Evolutionary conservation across 2,113 vertebrate genomes (phyloP), one percentile per base, ranked within the genome.

Genomic region (Pseudorasbora parva): DNA sequence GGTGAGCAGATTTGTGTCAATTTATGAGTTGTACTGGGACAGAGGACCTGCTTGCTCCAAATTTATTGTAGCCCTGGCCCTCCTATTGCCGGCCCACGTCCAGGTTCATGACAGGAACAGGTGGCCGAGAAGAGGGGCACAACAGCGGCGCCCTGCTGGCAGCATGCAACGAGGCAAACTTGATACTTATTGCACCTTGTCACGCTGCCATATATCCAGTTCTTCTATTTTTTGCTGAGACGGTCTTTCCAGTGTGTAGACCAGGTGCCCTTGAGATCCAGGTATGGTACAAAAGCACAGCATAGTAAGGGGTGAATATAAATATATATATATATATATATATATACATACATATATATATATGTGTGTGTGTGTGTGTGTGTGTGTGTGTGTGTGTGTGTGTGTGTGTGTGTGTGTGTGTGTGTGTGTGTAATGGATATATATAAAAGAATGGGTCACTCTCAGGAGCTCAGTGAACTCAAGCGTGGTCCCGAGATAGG

Each of bases 91-190:
- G 59, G 59, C 78, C 23, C 25, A 14, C 17, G 17, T 66, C 78
- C 59, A 66, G 78, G 60, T 79, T 79, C 25, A 33, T 49, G 78
- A 79, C 59, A 66, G 60, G 59, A 64, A 79, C 78, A 79, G 59
- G 78, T 79, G 78, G 78, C 25, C 7, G 25, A 30, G 59, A 49
- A 59, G 76, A 60, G n/a, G 76, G 37, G 30, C 76, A 43, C 7
- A 37, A 78, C n/a, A 78, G 37, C 12, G 14, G 56, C 54, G 14
- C 9, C 72, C 47, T 33, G 49, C 73, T 75, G 73, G 47, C 27
- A 75, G 33, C 21, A 1, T 59, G 56, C 57, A 8, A 27, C 23
- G 14, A 62, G 76, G 76, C n/a, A 2, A 78, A 78, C 41, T 78
- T 49, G 57, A 79, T 66, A 17, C 59, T 79, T 64, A 66, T 47